Evolutionary conservation across 2,113 vertebrate species (phyloP), one percentile per base, ranked within the genome.

Genomic region (Sprattus sprattus): DNA sequence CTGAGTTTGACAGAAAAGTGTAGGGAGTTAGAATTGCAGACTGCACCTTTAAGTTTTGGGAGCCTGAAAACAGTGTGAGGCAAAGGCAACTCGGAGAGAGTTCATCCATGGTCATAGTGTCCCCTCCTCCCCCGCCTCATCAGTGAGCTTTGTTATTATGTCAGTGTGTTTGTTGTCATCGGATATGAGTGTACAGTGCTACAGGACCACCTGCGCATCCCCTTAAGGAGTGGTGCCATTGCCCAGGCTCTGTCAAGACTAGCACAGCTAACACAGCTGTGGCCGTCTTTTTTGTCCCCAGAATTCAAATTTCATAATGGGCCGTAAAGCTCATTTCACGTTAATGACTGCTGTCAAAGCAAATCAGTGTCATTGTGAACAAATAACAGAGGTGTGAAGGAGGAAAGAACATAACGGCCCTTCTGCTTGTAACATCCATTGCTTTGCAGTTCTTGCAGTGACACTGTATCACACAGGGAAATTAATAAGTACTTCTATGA

Each of bases 261-360:
- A 78, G 44, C 71, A 78, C 71, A 39, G 39, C 39, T 39, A 39
- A 39, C 39, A 39, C 39, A 39, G 39, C 39, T 39, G 39, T 1
- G 39, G 39, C 39, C 15, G 11, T 13, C 5, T 39, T 16, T 39
- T 78, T 25, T 64, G 11, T 28, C 20, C 10, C 2, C 16, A 39
- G 82, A 89, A 89, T 89, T 87, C 75, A 64, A 83, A 87, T 85
- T 52, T 82, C 28, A 71, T 64, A 84, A 82, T 54, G 47, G 83
- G 10, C 82, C 83, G 81, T 86, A 88, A 89, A 89, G 2, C 85
- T 1, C 83, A 85, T 54, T 87, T 85, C 85, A 85, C 83, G 81
- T 84, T 85, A 89, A 86, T 89, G 91, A 88, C 71, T 83, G 28
- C 81, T 84, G 86, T 89, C 89, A 86, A 85, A 85, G 89, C 89